A percentile compares a stretch with the other conserved stretches of the same genome.
phyloP scores from a whole-genome alignment of 2,113 vertebrate genomes.

The Eurypyga helias region DNA sequence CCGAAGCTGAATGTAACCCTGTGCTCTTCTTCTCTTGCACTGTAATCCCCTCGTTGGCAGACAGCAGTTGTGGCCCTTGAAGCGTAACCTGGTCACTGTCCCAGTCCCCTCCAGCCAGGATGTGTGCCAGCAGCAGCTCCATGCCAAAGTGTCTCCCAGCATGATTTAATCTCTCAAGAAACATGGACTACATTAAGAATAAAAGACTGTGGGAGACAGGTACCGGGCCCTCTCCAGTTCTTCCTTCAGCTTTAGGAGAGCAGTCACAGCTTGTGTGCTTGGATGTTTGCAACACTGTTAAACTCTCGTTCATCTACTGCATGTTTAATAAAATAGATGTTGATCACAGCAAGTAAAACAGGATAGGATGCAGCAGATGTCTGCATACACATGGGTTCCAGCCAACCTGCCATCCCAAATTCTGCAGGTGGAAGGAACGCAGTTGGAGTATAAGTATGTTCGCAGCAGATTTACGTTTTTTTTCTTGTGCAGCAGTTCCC shows the following conservation, averaged over 20 bases:
- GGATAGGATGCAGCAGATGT: background rate
- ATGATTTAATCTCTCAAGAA: background rate
- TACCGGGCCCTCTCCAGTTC: background rate
- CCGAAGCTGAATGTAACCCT: background rate
- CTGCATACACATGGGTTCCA: background rate
- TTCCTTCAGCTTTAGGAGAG: background rate
- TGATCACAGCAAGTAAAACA: background rate
- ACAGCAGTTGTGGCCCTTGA: background rate
- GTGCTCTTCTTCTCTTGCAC: background rate
- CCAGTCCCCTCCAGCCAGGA: background rate
- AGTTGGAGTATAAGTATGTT: background rate
- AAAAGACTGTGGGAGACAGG: background rate
- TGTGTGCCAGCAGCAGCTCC: background rate
- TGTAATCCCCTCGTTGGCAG: background rate
- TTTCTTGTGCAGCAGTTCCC: background rate
- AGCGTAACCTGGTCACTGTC: background rate
- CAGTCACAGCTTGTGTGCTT: background rate
- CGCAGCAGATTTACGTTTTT: background rate
- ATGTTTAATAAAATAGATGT: background rate
- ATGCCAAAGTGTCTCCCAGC: background rate
- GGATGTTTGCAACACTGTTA: background rate
- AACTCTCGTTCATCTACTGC: background rate
- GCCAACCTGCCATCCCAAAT: background rate
- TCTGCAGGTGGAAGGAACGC: background rate
- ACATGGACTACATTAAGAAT: background rate